Conservation (phyloP, 2,113 vertebrate species). For the Oryzias melastigma region DNA sequence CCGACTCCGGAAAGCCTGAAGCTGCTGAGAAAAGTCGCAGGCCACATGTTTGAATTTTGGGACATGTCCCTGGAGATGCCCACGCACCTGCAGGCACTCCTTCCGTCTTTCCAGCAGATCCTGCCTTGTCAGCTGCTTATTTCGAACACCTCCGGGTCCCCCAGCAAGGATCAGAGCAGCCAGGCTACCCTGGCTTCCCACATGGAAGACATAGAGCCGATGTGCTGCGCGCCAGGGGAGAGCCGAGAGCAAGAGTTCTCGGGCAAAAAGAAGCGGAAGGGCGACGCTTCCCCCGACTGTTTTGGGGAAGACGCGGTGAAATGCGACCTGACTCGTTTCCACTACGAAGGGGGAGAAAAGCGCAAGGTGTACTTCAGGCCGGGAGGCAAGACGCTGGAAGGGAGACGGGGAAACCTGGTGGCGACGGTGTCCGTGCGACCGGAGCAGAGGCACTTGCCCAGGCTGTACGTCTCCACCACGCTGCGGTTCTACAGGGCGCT, state of each 20-base stretch:
- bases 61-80: constrained; percentile 8
- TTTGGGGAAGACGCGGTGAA: neutral
- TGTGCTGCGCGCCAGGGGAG: neutral
- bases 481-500: neutral
- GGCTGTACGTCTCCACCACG: constrained; percentile 3
- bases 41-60: neutral
- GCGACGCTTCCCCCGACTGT: neutral
- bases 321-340: neutral
- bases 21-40: neutral
- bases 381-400: neutral
- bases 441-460: neutral
- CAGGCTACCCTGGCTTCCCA: neutral
- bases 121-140: neutral
- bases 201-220: neutral
- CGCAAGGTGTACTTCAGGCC: neutral
- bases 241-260: neutral
- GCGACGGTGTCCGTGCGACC: neutral
- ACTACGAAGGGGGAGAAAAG: neutral
- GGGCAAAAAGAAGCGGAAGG: neutral
- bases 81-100: neutral
- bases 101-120: neutral
- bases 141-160: neutral
- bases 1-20: neutral
- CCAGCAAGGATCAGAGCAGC: neutral
- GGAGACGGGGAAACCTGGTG: neutral